Conservation (phyloP, 2,888 invertebrate species). For the Phlogophora meticulosa region DNA sequence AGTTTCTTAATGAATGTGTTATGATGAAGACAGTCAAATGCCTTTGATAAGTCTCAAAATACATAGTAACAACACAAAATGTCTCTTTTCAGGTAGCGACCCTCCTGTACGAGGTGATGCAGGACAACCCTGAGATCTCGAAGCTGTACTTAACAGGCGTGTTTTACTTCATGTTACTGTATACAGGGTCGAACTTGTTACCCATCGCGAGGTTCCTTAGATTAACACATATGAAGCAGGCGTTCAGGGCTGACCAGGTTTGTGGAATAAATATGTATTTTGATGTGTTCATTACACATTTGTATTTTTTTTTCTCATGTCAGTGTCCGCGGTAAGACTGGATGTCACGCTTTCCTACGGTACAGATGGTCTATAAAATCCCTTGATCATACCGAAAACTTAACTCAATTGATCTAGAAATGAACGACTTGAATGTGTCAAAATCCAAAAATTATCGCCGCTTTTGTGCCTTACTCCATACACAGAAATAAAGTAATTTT, state of each 20-base stretch:
- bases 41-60: slow-evolving; percentile 6
- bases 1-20: background rate
- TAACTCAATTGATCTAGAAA: background rate
- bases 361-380: too few relatives aligned
- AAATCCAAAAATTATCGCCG: background rate
- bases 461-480: background rate
- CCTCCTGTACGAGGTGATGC: slow-evolving; percentile 96
- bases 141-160: slow-evolving; percentile 98
- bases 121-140: slow-evolving; percentile 98
- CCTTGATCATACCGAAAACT: too few relatives aligned
- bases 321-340: too few relatives aligned
- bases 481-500: too few relatives aligned
- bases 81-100: slow-evolving; percentile 93
- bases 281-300: background rate
- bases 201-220: slow-evolving; percentile 98
- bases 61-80: background rate
- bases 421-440: background rate
- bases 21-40: slow-evolving; percentile 14
- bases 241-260: slow-evolving; percentile 97
- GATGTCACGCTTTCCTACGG: too few relatives aligned
- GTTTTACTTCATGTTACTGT: slow-evolving; percentile 99
- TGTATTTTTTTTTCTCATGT: background rate
- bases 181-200: slow-evolving; percentile 99
- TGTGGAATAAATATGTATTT: slow-evolving; percentile 65
- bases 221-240: slow-evolving; percentile 98